These are phyloP conservation scores for Oreonectes daqikongensis DNA, from an alignment of 2,797 vertebrate species.

Conservation along the genomic window DNA sequence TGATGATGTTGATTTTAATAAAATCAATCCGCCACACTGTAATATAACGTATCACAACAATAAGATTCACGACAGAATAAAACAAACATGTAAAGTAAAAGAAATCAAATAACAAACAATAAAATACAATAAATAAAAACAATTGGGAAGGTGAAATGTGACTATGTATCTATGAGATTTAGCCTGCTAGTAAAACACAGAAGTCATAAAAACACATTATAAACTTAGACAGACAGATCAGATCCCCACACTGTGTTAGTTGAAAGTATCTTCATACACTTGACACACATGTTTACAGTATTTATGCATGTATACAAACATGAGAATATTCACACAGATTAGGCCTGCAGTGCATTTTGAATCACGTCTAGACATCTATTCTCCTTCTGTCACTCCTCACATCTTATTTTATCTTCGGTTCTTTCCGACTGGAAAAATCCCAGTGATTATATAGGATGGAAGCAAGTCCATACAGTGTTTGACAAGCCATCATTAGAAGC, in stretches of 20 bases:
- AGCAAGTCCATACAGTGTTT: slow-evolving; percentile 57
- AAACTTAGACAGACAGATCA: not conserved
- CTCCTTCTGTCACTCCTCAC: slow-evolving; percentile 47
- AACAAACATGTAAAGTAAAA: no score
- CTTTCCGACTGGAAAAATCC: slow-evolving; percentile 70
- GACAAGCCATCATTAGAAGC: slow-evolving; percentile 70
- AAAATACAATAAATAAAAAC: no score
- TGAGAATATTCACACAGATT: not conserved
- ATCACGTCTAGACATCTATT: slow-evolving; percentile 22
- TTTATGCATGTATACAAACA: not conserved
- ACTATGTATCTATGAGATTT: not conserved
- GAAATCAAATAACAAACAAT: no score
- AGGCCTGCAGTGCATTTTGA: not conserved
- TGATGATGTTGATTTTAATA: no score
- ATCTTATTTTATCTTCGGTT: slow-evolving; percentile 57
- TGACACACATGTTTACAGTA: not conserved
- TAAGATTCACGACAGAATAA: not conserved
- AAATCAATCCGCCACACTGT: not conserved
- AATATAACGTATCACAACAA: not conserved
- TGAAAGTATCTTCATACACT: not conserved
- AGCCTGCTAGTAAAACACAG: not conserved
- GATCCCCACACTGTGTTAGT: not conserved
- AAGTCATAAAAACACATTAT: not conserved
- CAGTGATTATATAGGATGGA: slow-evolving; percentile 65
- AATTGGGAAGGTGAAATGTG: not conserved